Conservation (phyloP, 2,888 invertebrate genomes). For the Aethes cnicana region DNA sequence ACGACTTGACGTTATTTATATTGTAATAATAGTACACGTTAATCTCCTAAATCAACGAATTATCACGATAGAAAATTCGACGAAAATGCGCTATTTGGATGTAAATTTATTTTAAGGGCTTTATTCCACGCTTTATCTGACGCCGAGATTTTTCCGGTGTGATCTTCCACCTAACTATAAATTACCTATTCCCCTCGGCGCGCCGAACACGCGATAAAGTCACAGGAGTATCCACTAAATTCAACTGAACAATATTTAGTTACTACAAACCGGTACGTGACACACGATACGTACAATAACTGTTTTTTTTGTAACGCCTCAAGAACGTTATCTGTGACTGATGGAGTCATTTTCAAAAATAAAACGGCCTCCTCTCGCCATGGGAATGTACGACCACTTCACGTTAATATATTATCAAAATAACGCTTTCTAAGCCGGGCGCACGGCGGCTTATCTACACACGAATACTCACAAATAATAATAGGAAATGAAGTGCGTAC, state of each 20-base stretch:
- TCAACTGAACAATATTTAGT: slow-evolving; percentile 64
- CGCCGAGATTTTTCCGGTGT: slow-evolving; percentile 27
- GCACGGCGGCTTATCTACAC: slow-evolving; percentile 63
- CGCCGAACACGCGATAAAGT: slow-evolving; percentile 52
- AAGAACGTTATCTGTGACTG: slow-evolving; percentile 72
- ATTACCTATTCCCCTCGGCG: slow-evolving; percentile 41
- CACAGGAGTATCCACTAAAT: slow-evolving; percentile 53
- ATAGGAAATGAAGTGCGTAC: slow-evolving; percentile 72
- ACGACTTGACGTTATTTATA: slow-evolving; percentile 13
- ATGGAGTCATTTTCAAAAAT: slow-evolving; percentile 80
- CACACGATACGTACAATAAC: slow-evolving; percentile 63
- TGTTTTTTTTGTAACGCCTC: slow-evolving; percentile 63
- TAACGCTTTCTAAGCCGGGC: slow-evolving; percentile 59
- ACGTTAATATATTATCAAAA: slow-evolving; percentile 75
- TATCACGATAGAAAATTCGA: slow-evolving; percentile 3
- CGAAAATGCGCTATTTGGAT: slow-evolving; percentile 6
- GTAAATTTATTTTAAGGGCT: slow-evolving; percentile 26
- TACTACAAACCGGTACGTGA: slow-evolving; percentile 60
- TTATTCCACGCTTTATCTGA: slow-evolving; percentile 26
- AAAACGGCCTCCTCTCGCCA: slow-evolving; percentile 64
- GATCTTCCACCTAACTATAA: slow-evolving; percentile 35
- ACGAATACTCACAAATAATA: slow-evolving; percentile 69
- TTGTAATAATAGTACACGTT: slow-evolving; percentile 12
- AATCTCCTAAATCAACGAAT: slow-evolving; percentile 25
- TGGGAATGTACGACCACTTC: slow-evolving; percentile 69